Evolutionary conservation across 2,888 invertebrate species (phyloP), one percentile per base, ranked within the genome.

Genomic region (Calliopum simillimum): DNA sequence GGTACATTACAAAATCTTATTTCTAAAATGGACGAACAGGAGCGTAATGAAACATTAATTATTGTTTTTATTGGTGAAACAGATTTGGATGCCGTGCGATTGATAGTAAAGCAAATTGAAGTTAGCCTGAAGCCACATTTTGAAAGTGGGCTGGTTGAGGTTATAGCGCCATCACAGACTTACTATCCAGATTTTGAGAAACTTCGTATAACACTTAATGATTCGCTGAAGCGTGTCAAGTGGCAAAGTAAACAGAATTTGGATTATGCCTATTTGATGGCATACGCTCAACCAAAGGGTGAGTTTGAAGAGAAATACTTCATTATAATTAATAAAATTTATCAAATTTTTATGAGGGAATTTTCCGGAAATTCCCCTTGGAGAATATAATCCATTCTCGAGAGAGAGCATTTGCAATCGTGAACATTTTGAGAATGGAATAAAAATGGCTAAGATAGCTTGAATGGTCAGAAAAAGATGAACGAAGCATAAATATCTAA

Each of bases 241-340:
- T 98, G 98, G 98, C 88, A 98, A 65, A 95, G 97, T 4, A 98
- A 98, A 81, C 98, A 98, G 84, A 98, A 98, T 84, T 87, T 98
- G 69, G 98, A 98, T 84, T 96, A 94, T 81, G 93, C 96, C 0
- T 98, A 94, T 85, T 88, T 98, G 14, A 98, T 98, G 98, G 92
- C 97, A 70, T 97, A 97, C 81, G 94, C 95, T 0, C 94, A 95
- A 79, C 90, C 93, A 0, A 93, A 93, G 82, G 98, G 94, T 70
- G 51, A 74, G 70, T 63, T 2, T 1, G 33, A 3, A 12, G 14
- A n/a, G n/a, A 4, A 46, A 46, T 21, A 25, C 14, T 14, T n/a
- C n/a, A n/a, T n/a, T 5, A 8, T 23, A 56, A 56, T 21, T 21
- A 19, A 56, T 3, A 21, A 51, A 11, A 16, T 11, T 51, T 16